phyloP scores from a whole-genome alignment of 2,888 invertebrate genomes.

The Pristionchus fissidentatus region DNA sequence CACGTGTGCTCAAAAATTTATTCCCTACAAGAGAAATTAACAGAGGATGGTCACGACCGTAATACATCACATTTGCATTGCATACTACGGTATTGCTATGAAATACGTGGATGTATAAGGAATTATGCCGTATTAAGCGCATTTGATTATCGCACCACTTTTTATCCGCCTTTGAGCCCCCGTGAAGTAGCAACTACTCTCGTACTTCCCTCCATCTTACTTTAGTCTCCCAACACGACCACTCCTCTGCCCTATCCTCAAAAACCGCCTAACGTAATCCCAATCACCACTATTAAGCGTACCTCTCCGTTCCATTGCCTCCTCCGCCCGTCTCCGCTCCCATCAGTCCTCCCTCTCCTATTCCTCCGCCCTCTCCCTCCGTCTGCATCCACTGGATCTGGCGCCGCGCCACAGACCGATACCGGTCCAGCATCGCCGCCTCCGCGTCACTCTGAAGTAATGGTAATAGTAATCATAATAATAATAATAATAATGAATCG shows the following conservation, averaged over 20 bases:
- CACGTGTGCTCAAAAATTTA: no score
- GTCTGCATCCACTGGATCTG: constrained; percentile 47
- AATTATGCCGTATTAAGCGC: no score
- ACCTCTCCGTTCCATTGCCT: constrained; percentile 44
- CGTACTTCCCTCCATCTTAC: not conserved
- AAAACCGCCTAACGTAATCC: not conserved
- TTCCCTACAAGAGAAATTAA: no score
- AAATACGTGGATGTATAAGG: no score
- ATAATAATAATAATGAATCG: no score
- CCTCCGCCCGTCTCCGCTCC: constrained; percentile 18
- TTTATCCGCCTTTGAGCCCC: not conserved
- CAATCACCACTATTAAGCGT: not conserved
- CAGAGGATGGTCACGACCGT: no score
- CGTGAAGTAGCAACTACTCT: no score
- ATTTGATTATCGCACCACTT: not conserved
- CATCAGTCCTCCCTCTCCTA: constrained; percentile 26
- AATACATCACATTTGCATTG: no score
- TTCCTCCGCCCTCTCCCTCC: constrained; percentile 4
- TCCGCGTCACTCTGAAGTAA: constrained; percentile 44
- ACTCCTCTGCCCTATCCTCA: not conserved
- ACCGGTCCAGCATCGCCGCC: constrained; percentile 45
- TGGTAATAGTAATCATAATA: not conserved
- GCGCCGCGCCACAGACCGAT: constrained; percentile 30
- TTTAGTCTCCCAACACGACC: not conserved
- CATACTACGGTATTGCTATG: no score